These are phyloP conservation scores for Malacoctenus gilli DNA, from an alignment of 2,797 vertebrate genomes.

Conservation along the genomic window DNA sequence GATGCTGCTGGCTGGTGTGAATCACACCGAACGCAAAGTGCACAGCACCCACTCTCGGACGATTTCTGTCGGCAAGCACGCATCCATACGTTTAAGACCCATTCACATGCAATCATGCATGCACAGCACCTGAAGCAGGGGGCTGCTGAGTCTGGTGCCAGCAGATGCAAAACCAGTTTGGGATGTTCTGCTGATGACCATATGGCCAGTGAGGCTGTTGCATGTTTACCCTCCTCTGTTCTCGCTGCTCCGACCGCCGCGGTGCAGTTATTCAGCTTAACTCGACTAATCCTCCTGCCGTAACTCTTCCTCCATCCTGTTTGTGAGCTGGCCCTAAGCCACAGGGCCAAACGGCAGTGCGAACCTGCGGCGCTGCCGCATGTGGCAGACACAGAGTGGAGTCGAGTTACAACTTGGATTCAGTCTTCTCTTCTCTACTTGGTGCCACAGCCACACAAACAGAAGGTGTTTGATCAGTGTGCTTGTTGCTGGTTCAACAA, in stretches of 20 bases:
- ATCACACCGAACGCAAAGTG: neutral
- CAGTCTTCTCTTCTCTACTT: too few relatives aligned
- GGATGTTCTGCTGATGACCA: constrained; percentile 29
- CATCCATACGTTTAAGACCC: neutral
- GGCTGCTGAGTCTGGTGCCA: constrained; percentile 5
- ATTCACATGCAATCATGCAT: neutral
- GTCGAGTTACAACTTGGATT: neutral
- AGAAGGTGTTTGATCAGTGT: too few relatives aligned
- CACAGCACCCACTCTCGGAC: neutral
- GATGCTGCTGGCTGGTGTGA: neutral
- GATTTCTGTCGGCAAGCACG: neutral
- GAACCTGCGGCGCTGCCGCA: constrained; percentile 15
- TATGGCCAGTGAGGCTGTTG: constrained; percentile 36
- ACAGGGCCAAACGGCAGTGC: constrained; percentile 17
- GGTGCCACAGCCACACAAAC: too few relatives aligned
- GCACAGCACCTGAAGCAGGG: neutral
- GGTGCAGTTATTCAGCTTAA: constrained; percentile 55
- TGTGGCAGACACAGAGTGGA: constrained; percentile 24
- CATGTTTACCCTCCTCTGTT: constrained; percentile 24
- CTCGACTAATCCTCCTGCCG: constrained; percentile 56
- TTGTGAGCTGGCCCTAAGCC: constrained; percentile 34
- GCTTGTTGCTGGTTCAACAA: too few relatives aligned
- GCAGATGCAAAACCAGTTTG: constrained; percentile 7
- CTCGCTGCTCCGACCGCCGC: constrained; percentile 45
- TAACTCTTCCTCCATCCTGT: constrained; percentile 48